A percentile compares a stretch with the other conserved stretches of the same genome.
These are phyloP conservation scores for Myoxocephalus aenaeus DNA, from an alignment of 2,797 vertebrate species.

Conservation along the genomic window DNA sequence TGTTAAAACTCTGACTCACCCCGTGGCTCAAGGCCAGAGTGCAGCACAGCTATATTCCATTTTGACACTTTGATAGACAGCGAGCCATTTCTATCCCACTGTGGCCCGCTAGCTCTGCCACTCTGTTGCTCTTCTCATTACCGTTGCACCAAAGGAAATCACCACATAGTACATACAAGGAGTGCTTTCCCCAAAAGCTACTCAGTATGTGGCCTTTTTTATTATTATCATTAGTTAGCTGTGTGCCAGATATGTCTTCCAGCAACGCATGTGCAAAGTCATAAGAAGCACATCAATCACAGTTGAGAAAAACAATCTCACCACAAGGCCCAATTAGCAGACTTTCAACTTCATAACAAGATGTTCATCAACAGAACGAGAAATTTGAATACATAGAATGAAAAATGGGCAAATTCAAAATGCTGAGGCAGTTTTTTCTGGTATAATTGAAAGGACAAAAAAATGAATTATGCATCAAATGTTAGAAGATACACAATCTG, in stretches of 20 bases:
- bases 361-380: background rate
- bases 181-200: constrained; percentile 19
- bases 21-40: constrained; percentile 66
- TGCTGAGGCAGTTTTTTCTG: background rate
- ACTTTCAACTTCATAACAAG: background rate
- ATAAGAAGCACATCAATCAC: background rate
- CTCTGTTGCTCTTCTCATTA: constrained; percentile 67
- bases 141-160: constrained; percentile 56
- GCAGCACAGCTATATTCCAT: constrained; percentile 66
- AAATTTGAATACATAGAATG: background rate
- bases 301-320: background rate
- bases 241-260: background rate
- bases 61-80: constrained; percentile 75
- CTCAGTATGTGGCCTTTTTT: background rate
- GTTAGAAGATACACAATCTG: background rate
- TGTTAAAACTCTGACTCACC: constrained; percentile 53
- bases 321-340: background rate
- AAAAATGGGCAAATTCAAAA: background rate
- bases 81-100: constrained; percentile 66
- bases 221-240: background rate
- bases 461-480: background rate
- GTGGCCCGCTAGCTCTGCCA: constrained; percentile 57
- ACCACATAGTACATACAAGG: constrained; percentile 15
- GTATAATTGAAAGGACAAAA: background rate
- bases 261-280: background rate